Conservation (phyloP, 2,797 vertebrate species). For the Lepus townsendii region DNA sequence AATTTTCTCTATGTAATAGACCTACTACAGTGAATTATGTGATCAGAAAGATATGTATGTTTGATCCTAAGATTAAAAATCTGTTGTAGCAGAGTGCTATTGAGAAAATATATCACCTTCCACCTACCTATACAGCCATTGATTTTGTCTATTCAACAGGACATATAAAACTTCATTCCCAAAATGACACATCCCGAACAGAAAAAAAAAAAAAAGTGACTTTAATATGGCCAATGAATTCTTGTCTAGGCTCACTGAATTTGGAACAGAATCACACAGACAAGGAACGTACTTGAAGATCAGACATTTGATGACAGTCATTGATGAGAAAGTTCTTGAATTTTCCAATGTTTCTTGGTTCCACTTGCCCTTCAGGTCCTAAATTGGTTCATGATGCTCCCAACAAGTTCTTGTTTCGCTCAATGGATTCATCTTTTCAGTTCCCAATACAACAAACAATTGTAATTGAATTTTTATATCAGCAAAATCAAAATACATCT, state of each 20-base stretch:
- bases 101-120: neutral
- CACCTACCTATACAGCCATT: neutral
- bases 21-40: neutral
- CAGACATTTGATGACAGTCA: neutral
- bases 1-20: neutral
- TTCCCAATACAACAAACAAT: constrained; percentile 22
- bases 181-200: neutral
- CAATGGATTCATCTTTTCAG: neutral
- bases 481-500: neutral
- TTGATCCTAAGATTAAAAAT: neutral
- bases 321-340: neutral
- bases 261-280: neutral
- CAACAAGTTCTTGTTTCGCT: neutral
- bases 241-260: neutral
- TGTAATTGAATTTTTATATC: neutral
- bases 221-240: neutral
- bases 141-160: neutral
- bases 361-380: neutral
- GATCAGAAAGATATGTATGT: neutral
- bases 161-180: neutral
- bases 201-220: neutral
- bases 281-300: neutral
- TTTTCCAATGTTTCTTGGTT: neutral
- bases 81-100: neutral
- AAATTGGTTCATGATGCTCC: neutral